Base-by-base conservation (phyloP, 2,797 vertebrate genomes). In the Steatocranus sp. region DNA sequence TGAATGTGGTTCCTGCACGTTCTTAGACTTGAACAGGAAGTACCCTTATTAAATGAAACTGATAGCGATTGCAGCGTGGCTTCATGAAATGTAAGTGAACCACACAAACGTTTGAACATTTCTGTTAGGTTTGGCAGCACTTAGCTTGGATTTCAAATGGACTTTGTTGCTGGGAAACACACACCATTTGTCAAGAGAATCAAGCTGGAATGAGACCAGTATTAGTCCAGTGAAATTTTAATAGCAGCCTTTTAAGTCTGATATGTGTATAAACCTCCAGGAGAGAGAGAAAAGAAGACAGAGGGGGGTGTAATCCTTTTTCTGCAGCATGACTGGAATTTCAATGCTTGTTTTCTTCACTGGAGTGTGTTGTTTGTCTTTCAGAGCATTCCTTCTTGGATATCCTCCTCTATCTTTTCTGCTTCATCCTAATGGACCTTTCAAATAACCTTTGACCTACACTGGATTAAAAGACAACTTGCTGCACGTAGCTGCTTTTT, bases 301-400 rank as follows among this genome's bases (percentile, higher is more conserved):
- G 36, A 34, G 58, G 56, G 38, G 25, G n/a, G 17, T 74, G 12
- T 12, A 6, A 27, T 77, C 17, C 53, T 36, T 48, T 78, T 86
- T 83, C 41, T 75, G 74, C 73, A 74, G 49, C 88, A 88, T 78
- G 89, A 91, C 86, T 86, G 87, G 93, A 95, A 95, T 95, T 25
- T 84, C 32, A 91, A 91, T 80, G 84, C 68, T 91, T 91, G 77
- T 90, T 93, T 92, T 90, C 78, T 73, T 85, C 86, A 68, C 85
- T 68, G 11, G 38, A 82, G 81, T 61, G 36, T 78, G 27, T 61
- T 82, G 86, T 90, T 93, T 88, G 36, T 79, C 70, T 91, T 87
- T 51, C 76, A 54, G 41, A 4, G 12, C 68, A 82, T 86, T 88
- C 74, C 41, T 20, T 38, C 68, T 78, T 70, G 51, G 54, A 78